Conservation (phyloP, 2,113 vertebrate species). For the Platycercus adscitus region DNA sequence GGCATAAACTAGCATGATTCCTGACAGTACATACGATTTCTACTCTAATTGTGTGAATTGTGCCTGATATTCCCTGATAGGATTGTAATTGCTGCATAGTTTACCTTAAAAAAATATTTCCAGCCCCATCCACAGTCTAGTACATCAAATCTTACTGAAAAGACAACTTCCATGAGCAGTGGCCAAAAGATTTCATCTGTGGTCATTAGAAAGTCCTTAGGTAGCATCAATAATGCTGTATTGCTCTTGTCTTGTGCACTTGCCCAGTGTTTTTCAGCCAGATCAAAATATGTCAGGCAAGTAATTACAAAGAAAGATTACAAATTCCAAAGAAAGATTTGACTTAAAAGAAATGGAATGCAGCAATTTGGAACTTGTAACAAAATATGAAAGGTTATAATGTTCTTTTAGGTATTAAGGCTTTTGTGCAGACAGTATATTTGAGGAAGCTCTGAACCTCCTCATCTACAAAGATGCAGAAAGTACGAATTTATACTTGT, state of each 20-base stretch:
- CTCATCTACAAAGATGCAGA: not conserved
- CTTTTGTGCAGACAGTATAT: not conserved
- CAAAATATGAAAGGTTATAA: not conserved
- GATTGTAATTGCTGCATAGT: not conserved
- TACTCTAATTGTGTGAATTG: not conserved
- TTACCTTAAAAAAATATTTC: not conserved
- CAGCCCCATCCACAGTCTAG: not conserved
- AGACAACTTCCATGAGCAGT: not conserved
- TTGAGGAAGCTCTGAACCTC: not conserved
- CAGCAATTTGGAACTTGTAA: accelerated
- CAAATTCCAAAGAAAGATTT: not conserved
- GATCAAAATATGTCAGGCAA: not conserved
- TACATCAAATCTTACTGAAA: not conserved
- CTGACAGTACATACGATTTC: not conserved
- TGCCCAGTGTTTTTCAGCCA: not conserved
- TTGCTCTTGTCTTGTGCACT: not conserved
- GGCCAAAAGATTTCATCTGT: not conserved
- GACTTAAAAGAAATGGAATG: not conserved
- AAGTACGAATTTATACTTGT: not conserved
- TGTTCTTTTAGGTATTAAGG: not conserved
- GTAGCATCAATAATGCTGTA: not conserved
- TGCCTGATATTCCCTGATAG: not conserved
- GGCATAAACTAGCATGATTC: not conserved
- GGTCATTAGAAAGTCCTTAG: not conserved
- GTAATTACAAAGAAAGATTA: not conserved